Evolutionary conservation across 1,140 invertebrate species (phyloP), one percentile per base, ranked within the genome.

Genomic region (Drosophila guanche): DNA sequence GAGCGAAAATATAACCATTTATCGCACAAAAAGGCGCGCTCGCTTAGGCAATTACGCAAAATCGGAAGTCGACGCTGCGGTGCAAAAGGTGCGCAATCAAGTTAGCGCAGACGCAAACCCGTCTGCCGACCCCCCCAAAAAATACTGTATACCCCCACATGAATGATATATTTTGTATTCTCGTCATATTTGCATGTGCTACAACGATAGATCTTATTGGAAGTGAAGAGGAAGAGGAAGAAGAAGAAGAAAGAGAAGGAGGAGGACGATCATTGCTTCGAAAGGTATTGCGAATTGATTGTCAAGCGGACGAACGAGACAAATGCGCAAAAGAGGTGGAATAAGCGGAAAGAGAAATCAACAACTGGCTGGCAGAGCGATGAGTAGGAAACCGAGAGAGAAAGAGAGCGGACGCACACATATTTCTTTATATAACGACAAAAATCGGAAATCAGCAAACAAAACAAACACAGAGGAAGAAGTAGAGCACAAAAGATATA

Each of bases 391-490:
- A 63, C 55, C 42, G 48, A 48, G 42, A 46, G 33, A 22, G 14
- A 37, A 22, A 16, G 37, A 66, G 50, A 37, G 29, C 47, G 57
- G 46, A 70, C 71, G 66, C 70, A 74, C 71, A 74, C 61, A 72
- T 63, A 67, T 75, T 69, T 66, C 70, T 75, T 75, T 75, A 75
- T 73, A 75, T 75, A 75, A 75, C 72, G 66, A 48, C 27, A 29
- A 33, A 42, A 65, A 20, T 65, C 51, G 52, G 56, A 72, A 73
- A 72, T 20, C 71, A 40, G 53, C 8, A 60, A 60, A 60, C 37
- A 61, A 58, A 58, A 57, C 40, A 67, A 68, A 52, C 45, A 59
- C 51, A 70, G 23, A 47, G 33, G 16, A 46, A 1, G 33, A 25
- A 7, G 27, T n/a, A 23, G 14, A 72, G 29, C 23, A 54, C 23